Evolutionary conservation across 2,888 invertebrate species (phyloP).

Genomic region (Aleiodes alternator): DNA sequence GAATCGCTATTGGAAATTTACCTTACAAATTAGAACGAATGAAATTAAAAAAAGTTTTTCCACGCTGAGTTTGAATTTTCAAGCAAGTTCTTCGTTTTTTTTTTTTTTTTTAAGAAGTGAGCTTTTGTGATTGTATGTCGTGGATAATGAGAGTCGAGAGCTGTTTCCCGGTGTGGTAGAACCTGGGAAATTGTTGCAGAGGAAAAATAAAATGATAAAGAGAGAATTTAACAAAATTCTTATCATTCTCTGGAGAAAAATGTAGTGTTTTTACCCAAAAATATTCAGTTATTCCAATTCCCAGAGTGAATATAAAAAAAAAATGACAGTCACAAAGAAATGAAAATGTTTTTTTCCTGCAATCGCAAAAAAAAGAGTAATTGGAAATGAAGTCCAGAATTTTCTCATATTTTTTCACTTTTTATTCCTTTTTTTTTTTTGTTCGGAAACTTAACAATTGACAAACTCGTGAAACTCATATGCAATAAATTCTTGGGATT

Average conservation of each 20-base stretch:
- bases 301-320: no score
- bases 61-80: conserved; percentile 61
- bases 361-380: neutral
- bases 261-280: no score
- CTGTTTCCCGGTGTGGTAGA: conserved; percentile 44
- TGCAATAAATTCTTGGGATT: conserved; percentile 71
- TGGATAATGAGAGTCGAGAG: conserved; percentile 69
- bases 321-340: no score
- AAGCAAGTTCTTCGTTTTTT: conserved; percentile 61
- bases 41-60: conserved; percentile 69
- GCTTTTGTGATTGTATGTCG: conserved; percentile 69
- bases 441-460: conserved; percentile 61
- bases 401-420: neutral
- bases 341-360: neutral
- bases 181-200: conserved; percentile 7
- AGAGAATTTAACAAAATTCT: neutral
- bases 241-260: neutral
- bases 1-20: conserved; percentile 73
- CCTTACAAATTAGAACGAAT: conserved; percentile 73
- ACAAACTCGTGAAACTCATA: conserved; percentile 73
- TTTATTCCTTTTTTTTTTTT: neutral
- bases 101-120: conserved; percentile 50
- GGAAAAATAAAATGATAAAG: neutral
- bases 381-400: neutral
- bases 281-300: no score